phyloP scores from a whole-genome alignment of 2,888 invertebrate species.

The Nemurella pictetii region DNA sequence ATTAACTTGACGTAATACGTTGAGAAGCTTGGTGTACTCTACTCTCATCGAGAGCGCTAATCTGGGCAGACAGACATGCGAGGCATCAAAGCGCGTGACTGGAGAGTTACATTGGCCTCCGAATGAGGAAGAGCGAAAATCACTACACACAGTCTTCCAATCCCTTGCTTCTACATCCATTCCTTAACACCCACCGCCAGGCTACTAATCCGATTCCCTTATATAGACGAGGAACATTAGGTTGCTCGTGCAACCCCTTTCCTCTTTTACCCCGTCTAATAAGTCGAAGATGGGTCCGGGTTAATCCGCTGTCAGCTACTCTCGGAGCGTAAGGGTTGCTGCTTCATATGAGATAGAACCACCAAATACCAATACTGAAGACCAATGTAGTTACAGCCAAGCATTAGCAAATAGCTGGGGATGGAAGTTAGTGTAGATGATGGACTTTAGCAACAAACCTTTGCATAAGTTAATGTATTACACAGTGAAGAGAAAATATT shows the following conservation, averaged over 20 bases:
- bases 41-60: conserved; percentile 34
- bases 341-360: conserved; percentile 18
- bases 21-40: conserved; percentile 31
- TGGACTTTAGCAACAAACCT: conserved; percentile 25
- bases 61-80: conserved; percentile 38
- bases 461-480: conserved; percentile 20
- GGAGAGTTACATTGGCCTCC: conserved; percentile 31
- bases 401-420: conserved; percentile 27
- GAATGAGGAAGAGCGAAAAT: conserved; percentile 29
- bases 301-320: conserved; percentile 40
- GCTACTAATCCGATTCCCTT: conserved; percentile 36
- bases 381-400: conserved; percentile 12
- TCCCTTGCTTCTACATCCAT: conserved; percentile 29
- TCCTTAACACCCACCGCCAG: conserved; percentile 31
- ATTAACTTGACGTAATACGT: conserved; percentile 35
- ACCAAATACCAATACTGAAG: conserved; percentile 30
- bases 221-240: conserved; percentile 26
- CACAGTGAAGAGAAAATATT: conserved; percentile 1
- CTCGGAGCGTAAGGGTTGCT: conserved; percentile 20
- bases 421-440: conserved; percentile 22
- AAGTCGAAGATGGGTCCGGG: conserved; percentile 41
- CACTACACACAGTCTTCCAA: conserved; percentile 30
- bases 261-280: conserved; percentile 37
- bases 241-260: conserved; percentile 9
- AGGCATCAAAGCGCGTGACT: conserved; percentile 35